Conservation (phyloP, 2,888 invertebrate genomes). For the Hydropsyche betteni region DNA sequence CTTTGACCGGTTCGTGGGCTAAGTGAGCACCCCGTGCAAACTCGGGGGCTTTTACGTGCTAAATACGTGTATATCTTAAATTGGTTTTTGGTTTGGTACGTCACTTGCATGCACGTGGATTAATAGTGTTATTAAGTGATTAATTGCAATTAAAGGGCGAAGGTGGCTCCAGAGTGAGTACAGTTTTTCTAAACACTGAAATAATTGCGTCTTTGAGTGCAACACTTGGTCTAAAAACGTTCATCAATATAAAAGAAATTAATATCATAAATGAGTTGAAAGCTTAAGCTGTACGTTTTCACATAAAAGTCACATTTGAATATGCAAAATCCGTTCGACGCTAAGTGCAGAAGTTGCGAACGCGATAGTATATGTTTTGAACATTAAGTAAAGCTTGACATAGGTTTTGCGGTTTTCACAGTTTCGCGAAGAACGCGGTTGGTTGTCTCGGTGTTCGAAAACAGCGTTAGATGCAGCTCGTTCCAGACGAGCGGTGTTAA, state of each 20-base stretch:
- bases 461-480: neutral
- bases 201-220: no score
- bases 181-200: no score
- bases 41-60: no score
- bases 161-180: no score
- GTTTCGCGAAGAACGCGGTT: conserved; percentile 7
- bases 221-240: no score
- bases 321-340: no score
- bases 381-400: conserved; percentile 29
- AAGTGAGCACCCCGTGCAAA: no score
- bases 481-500: neutral
- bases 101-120: conserved; percentile 8
- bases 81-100: neutral
- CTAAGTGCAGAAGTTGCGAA: neutral
- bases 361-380: neutral
- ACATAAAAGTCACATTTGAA: no score
- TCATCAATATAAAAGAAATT: no score
- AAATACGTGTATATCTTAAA: no score
- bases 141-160: conserved; percentile 20
- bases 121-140: conserved; percentile 34
- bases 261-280: no score
- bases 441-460: neutral
- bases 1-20: conserved; percentile 20
- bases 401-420: conserved; percentile 27
- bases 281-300: no score